Evolutionary conservation across 2,797 vertebrate genomes (phyloP).

Genomic region (Taeniopygia guttata): DNA sequence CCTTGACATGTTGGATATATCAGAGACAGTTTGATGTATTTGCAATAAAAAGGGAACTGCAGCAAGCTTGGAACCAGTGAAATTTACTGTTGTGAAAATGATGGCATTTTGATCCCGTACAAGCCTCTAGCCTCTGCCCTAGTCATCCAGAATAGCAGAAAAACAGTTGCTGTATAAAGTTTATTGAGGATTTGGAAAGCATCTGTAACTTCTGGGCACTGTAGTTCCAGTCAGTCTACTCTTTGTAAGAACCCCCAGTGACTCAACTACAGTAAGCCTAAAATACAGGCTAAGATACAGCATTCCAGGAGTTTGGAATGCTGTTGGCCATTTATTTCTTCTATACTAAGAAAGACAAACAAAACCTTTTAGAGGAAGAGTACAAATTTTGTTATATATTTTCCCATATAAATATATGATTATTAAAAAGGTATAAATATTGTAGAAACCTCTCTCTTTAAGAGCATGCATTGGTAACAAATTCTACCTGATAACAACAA

Average conservation of each 20-base stretch:
- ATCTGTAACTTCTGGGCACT: not conserved
- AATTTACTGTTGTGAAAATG: conserved; percentile 73
- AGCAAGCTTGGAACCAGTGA: conserved; percentile 60
- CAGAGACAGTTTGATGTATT: conserved; percentile 70
- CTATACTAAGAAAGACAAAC: not conserved
- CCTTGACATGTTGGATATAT: conserved; percentile 70
- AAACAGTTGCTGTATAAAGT: conserved; percentile 41
- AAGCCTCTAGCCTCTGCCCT: conserved; percentile 44
- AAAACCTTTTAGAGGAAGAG: not conserved
- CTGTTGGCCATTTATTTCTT: not conserved
- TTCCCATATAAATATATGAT: not conserved
- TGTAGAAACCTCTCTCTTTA: not conserved
- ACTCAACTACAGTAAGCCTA: not conserved
- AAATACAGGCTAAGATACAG: not conserved
- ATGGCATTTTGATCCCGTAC: conserved; percentile 59
- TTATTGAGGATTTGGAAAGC: conserved; percentile 51
- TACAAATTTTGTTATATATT: not conserved
- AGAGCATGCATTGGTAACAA: not conserved
- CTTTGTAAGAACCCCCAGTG: not conserved
- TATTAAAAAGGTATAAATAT: not conserved
- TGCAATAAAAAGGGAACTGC: conserved; percentile 70
- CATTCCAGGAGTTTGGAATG: not conserved
- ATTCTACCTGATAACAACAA: not conserved
- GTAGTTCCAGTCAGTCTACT: not conserved
- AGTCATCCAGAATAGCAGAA: not conserved